Conservation (phyloP, 2,113 vertebrate genomes). For the Bos javanicus region DNA sequence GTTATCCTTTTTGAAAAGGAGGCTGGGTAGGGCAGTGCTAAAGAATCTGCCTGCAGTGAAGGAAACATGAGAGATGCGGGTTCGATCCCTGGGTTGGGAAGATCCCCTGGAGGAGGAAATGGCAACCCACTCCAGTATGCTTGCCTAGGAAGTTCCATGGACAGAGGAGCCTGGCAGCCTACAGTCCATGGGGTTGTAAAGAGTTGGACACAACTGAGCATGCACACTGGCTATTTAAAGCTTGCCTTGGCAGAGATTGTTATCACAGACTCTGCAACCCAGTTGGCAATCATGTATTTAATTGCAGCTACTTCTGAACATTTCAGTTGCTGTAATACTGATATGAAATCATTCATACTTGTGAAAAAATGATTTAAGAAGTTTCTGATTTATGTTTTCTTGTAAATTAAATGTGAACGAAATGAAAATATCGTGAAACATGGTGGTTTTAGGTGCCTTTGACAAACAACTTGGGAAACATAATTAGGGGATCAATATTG, state of each 20-base stretch:
- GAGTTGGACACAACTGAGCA: background rate
- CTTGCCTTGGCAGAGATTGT: background rate
- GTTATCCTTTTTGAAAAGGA: background rate
- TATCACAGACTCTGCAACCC: background rate
- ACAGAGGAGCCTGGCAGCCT: background rate
- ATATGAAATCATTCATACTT: background rate
- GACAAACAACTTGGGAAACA: accelerated
- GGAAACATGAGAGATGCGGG: background rate
- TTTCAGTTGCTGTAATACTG: background rate
- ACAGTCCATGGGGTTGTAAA: background rate
- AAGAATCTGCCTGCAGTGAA: background rate
- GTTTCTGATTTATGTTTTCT: background rate
- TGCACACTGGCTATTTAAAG: background rate
- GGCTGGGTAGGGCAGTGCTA: accelerated
- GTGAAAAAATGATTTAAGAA: background rate
- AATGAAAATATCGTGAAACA: background rate
- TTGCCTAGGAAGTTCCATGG: background rate
- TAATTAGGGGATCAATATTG: accelerated
- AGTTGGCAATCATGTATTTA: background rate
- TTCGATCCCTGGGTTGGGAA: background rate
- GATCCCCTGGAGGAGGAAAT: background rate
- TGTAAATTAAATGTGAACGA: background rate
- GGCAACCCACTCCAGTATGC: background rate
- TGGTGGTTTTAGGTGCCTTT: background rate
- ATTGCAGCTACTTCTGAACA: background rate